Evolutionary conservation across 2,888 invertebrate genomes (phyloP).

Genomic region (Apodemia mormo): DNA sequence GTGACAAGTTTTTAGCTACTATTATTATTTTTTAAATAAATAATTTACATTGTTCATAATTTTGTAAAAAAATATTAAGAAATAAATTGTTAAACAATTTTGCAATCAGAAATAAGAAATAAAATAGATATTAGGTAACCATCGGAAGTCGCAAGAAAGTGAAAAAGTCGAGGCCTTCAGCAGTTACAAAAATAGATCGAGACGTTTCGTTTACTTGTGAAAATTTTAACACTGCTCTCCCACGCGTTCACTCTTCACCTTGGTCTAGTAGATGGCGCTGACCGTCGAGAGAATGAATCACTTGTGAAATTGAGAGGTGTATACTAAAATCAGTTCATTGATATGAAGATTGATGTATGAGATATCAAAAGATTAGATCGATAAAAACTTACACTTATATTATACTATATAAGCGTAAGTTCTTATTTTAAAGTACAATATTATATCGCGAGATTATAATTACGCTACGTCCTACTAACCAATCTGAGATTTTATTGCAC

Average conservation of each 20-base stretch:
- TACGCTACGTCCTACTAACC: background rate
- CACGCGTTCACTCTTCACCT: conserved; percentile 69
- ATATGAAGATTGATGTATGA: conserved; percentile 23
- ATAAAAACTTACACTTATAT: background rate
- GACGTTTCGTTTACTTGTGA: conserved; percentile 64
- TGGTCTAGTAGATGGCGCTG: conserved; percentile 75
- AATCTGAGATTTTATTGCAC: background rate
- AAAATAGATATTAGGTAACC: conserved; percentile 58
- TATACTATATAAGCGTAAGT: background rate
- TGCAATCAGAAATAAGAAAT: conserved; percentile 30
- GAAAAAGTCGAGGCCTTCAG: conserved; percentile 69
- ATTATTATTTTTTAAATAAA: background rate
- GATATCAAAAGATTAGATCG: conserved; percentile 24
- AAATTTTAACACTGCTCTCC: conserved; percentile 68
- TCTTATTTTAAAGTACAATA: too few species aligned
- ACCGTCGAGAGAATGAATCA: conserved; percentile 64
- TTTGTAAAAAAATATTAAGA: too few species aligned
- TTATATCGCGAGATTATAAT: background rate
- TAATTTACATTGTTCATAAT: background rate
- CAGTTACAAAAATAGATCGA: conserved; percentile 71
- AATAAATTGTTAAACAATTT: background rate
- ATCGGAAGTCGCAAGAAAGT: conserved; percentile 60
- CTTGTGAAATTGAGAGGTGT: conserved; percentile 35
- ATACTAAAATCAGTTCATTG: conserved; percentile 21
- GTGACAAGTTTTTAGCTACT: background rate